Evolutionary conservation across 2,797 vertebrate genomes (phyloP).

Genomic region (Coranthus polyacanthus): DNA sequence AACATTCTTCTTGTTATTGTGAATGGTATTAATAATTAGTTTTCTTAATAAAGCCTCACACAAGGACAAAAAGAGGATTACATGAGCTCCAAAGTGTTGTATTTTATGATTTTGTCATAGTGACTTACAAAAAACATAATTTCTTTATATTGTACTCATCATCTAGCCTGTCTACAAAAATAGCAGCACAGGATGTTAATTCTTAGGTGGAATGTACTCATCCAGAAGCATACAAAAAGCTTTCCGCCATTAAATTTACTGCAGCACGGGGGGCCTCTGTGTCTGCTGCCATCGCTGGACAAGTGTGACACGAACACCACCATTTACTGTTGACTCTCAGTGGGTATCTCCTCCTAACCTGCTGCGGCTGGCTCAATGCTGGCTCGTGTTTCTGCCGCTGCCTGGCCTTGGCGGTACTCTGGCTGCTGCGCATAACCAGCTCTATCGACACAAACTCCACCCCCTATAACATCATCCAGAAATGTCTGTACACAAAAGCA

Average conservation of each 20-base stretch:
- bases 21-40: too few species aligned
- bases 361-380: constrained; percentile 53
- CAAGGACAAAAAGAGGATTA: too few species aligned
- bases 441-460: constrained; percentile 3
- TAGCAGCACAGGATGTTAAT: constrained; percentile 29
- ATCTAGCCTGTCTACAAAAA: constrained; percentile 17
- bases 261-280: constrained; percentile 44
- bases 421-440: constrained; percentile 5
- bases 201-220: constrained; percentile 44
- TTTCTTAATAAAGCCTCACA: too few species aligned
- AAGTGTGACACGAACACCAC: constrained; percentile 54
- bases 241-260: constrained; percentile 48
- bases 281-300: constrained; percentile 48
- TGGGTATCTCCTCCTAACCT: constrained; percentile 48
- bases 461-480: not conserved
- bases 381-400: constrained; percentile 18
- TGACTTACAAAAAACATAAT: not conserved
- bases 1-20: too few species aligned
- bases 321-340: constrained; percentile 65
- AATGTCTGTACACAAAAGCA: not conserved
- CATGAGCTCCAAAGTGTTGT: not conserved
- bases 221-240: constrained; percentile 51
- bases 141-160: not conserved
- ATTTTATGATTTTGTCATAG: too few species aligned
- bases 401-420: not conserved